Conservation (phyloP, 1,140 invertebrate genomes). For the Drosophila kurseongensis region DNA sequence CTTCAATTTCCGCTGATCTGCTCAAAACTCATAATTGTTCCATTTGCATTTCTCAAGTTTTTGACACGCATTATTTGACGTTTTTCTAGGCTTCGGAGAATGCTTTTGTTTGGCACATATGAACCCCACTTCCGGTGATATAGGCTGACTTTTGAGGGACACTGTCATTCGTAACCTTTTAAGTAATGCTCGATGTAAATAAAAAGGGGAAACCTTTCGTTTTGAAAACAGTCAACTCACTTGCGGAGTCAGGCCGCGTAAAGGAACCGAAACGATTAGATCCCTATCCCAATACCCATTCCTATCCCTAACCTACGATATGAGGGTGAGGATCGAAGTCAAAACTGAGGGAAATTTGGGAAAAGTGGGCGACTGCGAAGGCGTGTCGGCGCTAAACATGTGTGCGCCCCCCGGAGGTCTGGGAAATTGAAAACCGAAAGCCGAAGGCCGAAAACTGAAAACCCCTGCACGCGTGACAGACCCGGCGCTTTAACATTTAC, state of each 20-base stretch:
- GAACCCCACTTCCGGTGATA: slow-evolving; percentile 14
- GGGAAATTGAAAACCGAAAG: slow-evolving; percentile 19
- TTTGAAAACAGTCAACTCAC: slow-evolving; percentile 38
- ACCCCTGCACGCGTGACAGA: slow-evolving; percentile 74
- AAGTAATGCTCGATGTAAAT: slow-evolving; percentile 1
- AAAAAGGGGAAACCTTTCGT: slow-evolving; percentile 17
- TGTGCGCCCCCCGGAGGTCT: slow-evolving; percentile 61
- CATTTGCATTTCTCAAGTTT: not conserved
- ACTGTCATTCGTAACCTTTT: slow-evolving; percentile 20
- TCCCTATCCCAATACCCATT: not conserved
- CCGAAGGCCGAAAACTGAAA: slow-evolving; percentile 1
- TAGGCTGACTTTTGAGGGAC: slow-evolving; percentile 6
- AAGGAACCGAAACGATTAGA: slow-evolving; percentile 30
- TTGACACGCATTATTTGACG: not conserved
- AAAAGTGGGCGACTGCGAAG: slow-evolving; percentile 34
- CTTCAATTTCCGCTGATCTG: not conserved
- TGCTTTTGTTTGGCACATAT: slow-evolving; percentile 6
- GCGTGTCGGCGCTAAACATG: slow-evolving; percentile 81
- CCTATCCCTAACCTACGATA: not conserved
- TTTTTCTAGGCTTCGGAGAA: not conserved
- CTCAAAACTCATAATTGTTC: not conserved
- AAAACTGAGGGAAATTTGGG: slow-evolving; percentile 18
- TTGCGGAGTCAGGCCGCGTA: slow-evolving; percentile 46
- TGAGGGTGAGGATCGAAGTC: slow-evolving; percentile 10
- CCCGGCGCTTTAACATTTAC: slow-evolving; percentile 36